A percentile compares a stretch with the other conserved stretches of the same genome.
These are phyloP conservation scores for Anas capensis DNA, from an alignment of 2,797 vertebrate species.

Conservation along the genomic window DNA sequence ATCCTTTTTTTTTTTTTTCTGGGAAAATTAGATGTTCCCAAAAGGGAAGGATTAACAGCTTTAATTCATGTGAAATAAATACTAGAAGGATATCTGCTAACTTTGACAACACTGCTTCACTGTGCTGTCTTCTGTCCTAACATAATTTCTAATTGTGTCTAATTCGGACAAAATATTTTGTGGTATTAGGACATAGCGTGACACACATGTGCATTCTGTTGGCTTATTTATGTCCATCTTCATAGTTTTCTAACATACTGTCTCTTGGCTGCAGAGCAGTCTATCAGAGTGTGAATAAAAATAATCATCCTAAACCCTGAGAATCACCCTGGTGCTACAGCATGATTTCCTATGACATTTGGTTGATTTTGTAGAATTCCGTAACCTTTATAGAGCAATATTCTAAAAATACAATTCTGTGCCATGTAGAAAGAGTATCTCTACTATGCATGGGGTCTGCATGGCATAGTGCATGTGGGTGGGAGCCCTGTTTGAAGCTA, in stretches of 20 bases:
- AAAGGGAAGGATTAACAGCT: neutral
- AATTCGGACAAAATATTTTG: slow-evolving; percentile 51
- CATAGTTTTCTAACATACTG: neutral
- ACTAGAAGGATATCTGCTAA: neutral
- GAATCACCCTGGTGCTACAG: neutral
- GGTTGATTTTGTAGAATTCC: neutral
- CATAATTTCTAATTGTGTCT: slow-evolving; percentile 9
- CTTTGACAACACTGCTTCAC: neutral
- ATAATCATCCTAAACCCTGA: neutral
- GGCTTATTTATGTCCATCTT: slow-evolving; percentile 13
- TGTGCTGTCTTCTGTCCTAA: neutral
- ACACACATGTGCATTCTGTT: neutral
- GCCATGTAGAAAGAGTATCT: neutral
- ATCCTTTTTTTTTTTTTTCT: neutral
- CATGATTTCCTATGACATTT: neutral
- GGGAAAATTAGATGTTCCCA: neutral
- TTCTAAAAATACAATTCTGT: neutral
- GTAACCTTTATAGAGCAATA: neutral
- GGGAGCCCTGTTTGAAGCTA: too few species aligned
- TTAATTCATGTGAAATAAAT: neutral
- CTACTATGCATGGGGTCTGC: too few species aligned
- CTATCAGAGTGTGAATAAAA: slow-evolving; percentile 5
- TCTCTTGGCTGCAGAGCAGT: neutral
- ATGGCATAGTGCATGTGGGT: too few species aligned
- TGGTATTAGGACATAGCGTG: neutral